Evolutionary conservation across 2,797 vertebrate genomes (phyloP), one percentile per base, ranked within the genome.

Genomic region (Loriculus beryllinus): DNA sequence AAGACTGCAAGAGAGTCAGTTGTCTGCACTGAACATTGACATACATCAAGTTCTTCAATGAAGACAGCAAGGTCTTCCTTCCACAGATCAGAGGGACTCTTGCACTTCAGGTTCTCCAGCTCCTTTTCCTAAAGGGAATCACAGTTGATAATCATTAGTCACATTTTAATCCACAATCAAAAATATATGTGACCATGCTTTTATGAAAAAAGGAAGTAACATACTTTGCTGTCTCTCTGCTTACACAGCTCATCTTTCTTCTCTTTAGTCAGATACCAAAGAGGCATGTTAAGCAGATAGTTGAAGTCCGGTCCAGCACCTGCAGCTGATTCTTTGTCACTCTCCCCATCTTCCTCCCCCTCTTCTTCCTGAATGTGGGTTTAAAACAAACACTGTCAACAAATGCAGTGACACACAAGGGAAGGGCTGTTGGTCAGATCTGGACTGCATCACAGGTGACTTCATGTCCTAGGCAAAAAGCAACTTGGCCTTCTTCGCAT

Each of bases 181-280:
- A 82, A 86, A 80, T 22, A 7, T 0, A 57, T 6, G 14, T 35
- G 33, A 35, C 5, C 2, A 35, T 51, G 56, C 4, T 64, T 45
- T 51, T 12, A 11, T 2, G 72, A 92, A 31, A 43, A 76, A 39
- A 62, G 28, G 52, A 74, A 75, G 23, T 28, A 74, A 89, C 96
- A 11, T 76, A 99, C 99, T 98, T 99, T 99, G 21, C 97, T 97
- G 76, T 99, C 98, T 77, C 98, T 98, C 95, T 99, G 99, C 71
- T 97, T 99, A 95, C 99, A 99, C 42, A 99, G 97, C 81, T 99
- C 99, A 28, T 99, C 99, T 49, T 99, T 99, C 98, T 99, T 99
- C 90, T 99, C 99, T 88, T 99, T 99, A 65, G 98, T 99, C 94
- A 99, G 95, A 96, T 98, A 99, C 99, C 99, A 99, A 96, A 99